Conservation (phyloP, 2,888 invertebrate species). For the Coremacera marginata region DNA sequence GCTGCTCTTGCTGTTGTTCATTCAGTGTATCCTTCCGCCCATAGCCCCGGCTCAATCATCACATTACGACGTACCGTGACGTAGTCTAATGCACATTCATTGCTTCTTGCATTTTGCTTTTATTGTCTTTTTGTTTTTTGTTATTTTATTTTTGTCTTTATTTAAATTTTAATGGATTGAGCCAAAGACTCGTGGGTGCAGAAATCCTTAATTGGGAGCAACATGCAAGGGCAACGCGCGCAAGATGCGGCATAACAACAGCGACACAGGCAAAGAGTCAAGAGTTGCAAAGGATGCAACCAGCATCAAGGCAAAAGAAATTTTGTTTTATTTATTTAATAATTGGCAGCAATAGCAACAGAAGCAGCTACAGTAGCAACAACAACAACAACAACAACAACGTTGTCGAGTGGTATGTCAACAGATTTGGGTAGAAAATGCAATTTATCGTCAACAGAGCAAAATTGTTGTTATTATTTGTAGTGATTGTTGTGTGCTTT, state of each 20-base stretch:
- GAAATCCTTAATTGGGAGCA: slow-evolving; percentile 11
- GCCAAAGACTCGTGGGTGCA: not conserved
- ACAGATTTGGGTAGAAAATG: not conserved
- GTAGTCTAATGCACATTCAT: not conserved
- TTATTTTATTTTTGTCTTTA: not conserved
- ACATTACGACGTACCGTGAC: not conserved
- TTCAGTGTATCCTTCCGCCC: not conserved
- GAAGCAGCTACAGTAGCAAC: not conserved
- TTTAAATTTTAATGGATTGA: slow-evolving; percentile 20
- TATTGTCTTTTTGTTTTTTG: not conserved
- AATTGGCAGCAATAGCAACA: too few relatives aligned
- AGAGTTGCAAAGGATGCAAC: not conserved
- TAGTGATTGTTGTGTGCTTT: too few relatives aligned
- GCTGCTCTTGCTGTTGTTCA: too few relatives aligned
- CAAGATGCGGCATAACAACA: not conserved
- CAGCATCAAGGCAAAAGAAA: not conserved
- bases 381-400: not conserved
- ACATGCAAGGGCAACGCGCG: not conserved
- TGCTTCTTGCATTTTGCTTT: not conserved
- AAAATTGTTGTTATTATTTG: too few relatives aligned
- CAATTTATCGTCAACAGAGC: not conserved
- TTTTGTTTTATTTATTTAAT: slow-evolving; percentile 10
- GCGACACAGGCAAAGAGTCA: not conserved
- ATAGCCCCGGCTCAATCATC: not conserved
- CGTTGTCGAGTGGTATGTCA: not conserved